Evolutionary conservation across 2,797 vertebrate genomes (phyloP).

Genomic region (Mus minutoides): DNA sequence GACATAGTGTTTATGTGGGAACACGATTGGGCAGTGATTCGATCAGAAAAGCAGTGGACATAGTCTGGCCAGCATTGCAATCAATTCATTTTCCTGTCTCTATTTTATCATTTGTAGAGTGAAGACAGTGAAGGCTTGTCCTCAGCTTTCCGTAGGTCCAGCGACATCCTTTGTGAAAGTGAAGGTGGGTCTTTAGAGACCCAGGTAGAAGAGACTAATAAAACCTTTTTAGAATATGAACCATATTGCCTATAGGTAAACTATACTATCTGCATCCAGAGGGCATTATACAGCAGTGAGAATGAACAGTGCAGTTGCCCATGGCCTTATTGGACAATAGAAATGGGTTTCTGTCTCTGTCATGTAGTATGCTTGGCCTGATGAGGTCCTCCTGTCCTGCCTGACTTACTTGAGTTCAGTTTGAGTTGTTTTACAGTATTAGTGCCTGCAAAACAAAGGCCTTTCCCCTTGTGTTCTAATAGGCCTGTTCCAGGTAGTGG

Average conservation of each 20-base stretch:
- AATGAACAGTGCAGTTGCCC: too few relatives aligned
- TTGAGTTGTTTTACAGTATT: not conserved
- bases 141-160: not conserved
- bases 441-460: not conserved
- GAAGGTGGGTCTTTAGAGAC: not conserved
- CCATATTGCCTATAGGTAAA: not conserved
- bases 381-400: not conserved
- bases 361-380: not conserved
- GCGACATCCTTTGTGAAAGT: not conserved
- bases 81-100: not conserved
- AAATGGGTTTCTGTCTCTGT: not conserved
- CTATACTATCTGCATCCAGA: not conserved
- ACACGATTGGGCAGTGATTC: not conserved
- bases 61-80: not conserved
- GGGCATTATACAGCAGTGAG: not conserved
- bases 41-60: not conserved
- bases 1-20: not conserved
- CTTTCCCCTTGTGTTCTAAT: not conserved
- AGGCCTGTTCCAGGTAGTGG: not conserved
- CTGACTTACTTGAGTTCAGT: not conserved
- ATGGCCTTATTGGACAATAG: not conserved
- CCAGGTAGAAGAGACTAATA: not conserved
- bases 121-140: not conserved
- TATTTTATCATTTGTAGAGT: not conserved
- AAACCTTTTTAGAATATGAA: not conserved